These are phyloP conservation scores for Salvator merianae DNA, from an alignment of 2,113 vertebrate species.

Conservation along the genomic window DNA sequence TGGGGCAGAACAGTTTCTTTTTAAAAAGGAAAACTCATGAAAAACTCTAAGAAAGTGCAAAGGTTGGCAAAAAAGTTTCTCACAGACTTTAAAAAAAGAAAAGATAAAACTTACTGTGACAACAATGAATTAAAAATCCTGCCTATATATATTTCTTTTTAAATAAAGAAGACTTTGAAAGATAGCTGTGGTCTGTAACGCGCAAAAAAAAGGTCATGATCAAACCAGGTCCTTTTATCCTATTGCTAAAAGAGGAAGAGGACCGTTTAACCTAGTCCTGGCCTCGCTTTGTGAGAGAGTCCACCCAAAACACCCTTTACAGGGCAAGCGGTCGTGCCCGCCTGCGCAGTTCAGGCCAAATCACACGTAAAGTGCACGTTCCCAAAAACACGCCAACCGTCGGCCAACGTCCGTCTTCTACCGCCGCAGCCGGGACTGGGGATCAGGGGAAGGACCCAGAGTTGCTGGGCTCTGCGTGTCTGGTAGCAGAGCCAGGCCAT, in stretches of 20 bases:
- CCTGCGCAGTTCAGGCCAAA: conserved; percentile 27
- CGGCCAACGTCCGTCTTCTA: background rate
- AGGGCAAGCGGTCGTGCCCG: conserved; percentile 29
- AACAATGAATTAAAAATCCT: background rate
- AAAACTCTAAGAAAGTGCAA: conserved; percentile 40
- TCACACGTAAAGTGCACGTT: background rate
- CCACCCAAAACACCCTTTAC: background rate
- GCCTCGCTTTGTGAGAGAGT: conserved; percentile 28
- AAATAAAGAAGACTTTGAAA: conserved; percentile 21
- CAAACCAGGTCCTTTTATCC: background rate
- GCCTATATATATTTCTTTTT: background rate
- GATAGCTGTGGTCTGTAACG: background rate
- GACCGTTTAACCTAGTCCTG: background rate
- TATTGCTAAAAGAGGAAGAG: background rate
- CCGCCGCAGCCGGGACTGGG: background rate
- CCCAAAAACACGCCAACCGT: background rate
- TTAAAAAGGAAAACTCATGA: background rate
- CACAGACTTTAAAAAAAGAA: background rate
- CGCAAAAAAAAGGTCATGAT: background rate
- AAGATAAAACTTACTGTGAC: conserved; percentile 2
- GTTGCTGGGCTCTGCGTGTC: background rate
- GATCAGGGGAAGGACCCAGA: background rate
- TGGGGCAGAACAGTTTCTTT: background rate
- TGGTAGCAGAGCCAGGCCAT: background rate
- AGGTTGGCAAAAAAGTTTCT: conserved; percentile 32